Conservation (phyloP, 2,113 vertebrate species). For the Sisor rabdophorus region DNA sequence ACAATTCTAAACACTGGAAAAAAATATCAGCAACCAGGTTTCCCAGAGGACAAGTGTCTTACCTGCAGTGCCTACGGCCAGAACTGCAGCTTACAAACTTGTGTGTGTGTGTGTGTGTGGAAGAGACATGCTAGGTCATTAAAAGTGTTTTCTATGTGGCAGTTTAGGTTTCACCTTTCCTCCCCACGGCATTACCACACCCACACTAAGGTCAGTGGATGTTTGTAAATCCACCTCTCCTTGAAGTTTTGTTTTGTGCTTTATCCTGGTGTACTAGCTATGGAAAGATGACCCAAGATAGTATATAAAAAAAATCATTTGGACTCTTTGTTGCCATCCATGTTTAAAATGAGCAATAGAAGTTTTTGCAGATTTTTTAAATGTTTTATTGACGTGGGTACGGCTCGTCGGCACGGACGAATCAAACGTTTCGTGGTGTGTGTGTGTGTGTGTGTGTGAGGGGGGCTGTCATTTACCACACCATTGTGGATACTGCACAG, state of each 20-base stretch:
- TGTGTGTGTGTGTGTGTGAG: no score
- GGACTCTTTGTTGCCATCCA: no score
- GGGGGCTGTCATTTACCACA: no score
- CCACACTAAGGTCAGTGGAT: not conserved
- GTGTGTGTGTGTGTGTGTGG: not conserved
- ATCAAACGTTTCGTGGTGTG: no score
- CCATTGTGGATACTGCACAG: no score
- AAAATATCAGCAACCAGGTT: not conserved
- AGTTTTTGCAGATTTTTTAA: no score
- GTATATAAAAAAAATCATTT: not conserved
- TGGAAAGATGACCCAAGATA: not conserved
- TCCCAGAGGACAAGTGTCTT: not conserved
- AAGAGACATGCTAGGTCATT: not conserved
- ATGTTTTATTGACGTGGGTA: no score
- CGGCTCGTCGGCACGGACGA: no score
- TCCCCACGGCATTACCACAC: not conserved
- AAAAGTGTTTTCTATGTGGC: slow-evolving; percentile 22
- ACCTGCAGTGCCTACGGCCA: slow-evolving; percentile 12
- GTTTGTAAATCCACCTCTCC: not conserved
- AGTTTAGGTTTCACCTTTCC: slow-evolving; percentile 6
- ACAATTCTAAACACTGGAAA: not conserved
- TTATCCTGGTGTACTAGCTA: not conserved
- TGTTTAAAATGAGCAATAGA: no score
- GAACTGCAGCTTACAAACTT: not conserved
- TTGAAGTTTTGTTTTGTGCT: not conserved